Percentiles rank a stretch among this genome's conserved stretches.
Evolutionary conservation across 2,113 vertebrate genomes (phyloP).

Genomic region (Morone chrysops): DNA sequence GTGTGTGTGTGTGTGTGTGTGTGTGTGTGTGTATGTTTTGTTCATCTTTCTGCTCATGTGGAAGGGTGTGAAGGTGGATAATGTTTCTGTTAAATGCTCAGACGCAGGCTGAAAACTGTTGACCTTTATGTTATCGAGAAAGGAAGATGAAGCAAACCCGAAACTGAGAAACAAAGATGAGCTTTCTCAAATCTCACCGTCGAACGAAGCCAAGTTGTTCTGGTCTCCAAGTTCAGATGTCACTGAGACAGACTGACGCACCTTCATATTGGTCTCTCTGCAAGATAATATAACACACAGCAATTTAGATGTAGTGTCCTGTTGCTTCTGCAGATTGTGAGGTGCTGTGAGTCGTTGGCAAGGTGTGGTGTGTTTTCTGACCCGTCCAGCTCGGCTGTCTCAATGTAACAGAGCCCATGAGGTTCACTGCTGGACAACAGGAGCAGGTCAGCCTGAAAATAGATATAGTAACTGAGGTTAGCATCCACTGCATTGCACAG

Average conservation of each 20-base stretch:
- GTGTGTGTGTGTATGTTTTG: neutral
- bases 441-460: slow-evolving; percentile 92
- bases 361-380: slow-evolving; percentile 72
- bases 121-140: slow-evolving; percentile 1
- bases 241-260: slow-evolving; percentile 91
- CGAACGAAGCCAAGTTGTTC: slow-evolving; percentile 88
- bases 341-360: neutral
- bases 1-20: slow-evolving; percentile 6
- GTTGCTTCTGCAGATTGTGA: slow-evolving; percentile 28
- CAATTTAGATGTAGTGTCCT: slow-evolving; percentile 25
- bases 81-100: neutral
- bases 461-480: slow-evolving; percentile 53
- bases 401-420: slow-evolving; percentile 96
- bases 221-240: slow-evolving; percentile 90
- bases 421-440: slow-evolving; percentile 96
- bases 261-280: slow-evolving; percentile 98
- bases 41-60: slow-evolving; percentile 15
- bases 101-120: neutral
- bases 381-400: slow-evolving; percentile 97
- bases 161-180: neutral
- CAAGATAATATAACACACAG: slow-evolving; percentile 55
- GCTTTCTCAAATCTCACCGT: slow-evolving; percentile 83
- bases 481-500: slow-evolving; percentile 24
- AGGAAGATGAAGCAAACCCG: neutral
- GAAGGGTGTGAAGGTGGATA: slow-evolving; percentile 22